phyloP scores from a whole-genome alignment of 2,113 vertebrate genomes.

The Illadopsis cleaveri region DNA sequence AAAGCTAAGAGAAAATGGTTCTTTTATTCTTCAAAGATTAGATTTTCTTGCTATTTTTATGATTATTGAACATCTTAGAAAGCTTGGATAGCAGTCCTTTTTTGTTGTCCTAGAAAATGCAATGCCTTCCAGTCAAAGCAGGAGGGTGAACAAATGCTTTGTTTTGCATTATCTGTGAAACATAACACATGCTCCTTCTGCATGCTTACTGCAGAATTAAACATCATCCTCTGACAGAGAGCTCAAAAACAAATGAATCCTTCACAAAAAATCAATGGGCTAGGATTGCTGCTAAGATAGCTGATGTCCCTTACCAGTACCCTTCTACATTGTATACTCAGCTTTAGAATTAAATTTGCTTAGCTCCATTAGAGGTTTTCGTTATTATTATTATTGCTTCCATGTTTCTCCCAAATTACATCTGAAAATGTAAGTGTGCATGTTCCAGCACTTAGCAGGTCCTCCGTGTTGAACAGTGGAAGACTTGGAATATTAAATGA shows the following conservation, averaged over 20 bases:
- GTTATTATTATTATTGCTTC: background rate
- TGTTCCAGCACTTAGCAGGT: background rate
- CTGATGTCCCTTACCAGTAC: background rate
- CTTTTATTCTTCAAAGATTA: background rate
- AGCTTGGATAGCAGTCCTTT: conserved; percentile 8
- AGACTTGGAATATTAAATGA: background rate
- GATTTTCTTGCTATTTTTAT: background rate
- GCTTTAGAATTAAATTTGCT: conserved; percentile 11
- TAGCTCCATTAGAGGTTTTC: background rate
- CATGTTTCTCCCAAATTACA: background rate
- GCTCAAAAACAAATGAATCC: conserved; percentile 47
- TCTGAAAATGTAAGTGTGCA: background rate
- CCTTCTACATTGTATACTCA: background rate
- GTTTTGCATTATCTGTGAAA: conserved; percentile 63
- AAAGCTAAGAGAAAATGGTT: background rate
- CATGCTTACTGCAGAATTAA: conserved; percentile 23
- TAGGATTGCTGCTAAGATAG: conserved; percentile 24
- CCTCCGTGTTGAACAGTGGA: background rate
- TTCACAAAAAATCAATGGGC: conserved; percentile 52
- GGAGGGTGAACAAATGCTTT: conserved; percentile 41
- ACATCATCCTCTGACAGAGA: background rate
- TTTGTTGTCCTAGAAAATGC: conserved; percentile 18
- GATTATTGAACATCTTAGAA: conserved; percentile 23
- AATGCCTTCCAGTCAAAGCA: conserved; percentile 3
- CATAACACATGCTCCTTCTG: background rate